phyloP scores from a whole-genome alignment of 1,140 invertebrate species.

The Asbolus verrucosus region DNA sequence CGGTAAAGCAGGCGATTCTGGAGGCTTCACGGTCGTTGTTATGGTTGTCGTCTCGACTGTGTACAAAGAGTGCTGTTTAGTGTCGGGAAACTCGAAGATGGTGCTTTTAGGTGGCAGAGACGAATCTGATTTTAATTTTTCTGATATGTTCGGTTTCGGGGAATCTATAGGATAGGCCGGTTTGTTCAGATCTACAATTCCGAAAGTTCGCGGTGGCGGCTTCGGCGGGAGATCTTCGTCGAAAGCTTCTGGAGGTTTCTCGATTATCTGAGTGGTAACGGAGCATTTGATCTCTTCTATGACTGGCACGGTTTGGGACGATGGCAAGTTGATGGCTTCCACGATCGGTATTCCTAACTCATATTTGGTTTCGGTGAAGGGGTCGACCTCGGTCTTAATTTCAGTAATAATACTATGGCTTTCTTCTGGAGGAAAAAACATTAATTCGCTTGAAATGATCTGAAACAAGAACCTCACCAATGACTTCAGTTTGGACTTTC shows the following conservation, averaged over 20 bases:
- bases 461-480: background rate
- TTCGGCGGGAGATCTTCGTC: slow-evolving; percentile 63
- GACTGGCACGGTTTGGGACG: background rate
- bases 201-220: slow-evolving; percentile 63
- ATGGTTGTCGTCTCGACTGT: background rate
- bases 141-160: slow-evolving; percentile 53
- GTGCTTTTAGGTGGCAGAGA: slow-evolving; percentile 5
- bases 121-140: slow-evolving; percentile 17
- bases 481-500: slow-evolving; percentile 8
- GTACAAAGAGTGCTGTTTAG: slow-evolving; percentile 10
- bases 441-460: too few relatives aligned
- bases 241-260: slow-evolving; percentile 44
- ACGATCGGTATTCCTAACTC: slow-evolving; percentile 58
- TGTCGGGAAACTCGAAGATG: slow-evolving; percentile 55
- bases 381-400: background rate
- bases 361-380: slow-evolving; percentile 54
- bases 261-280: slow-evolving; percentile 13
- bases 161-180: slow-evolving; percentile 58
- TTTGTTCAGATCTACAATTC: slow-evolving; percentile 54
- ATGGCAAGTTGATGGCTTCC: slow-evolving; percentile 39
- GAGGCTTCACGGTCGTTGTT: background rate
- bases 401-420: slow-evolving; percentile 5
- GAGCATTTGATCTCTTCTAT: slow-evolving; percentile 10
- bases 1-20: slow-evolving; percentile 3
- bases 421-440: slow-evolving; percentile 38